phyloP scores from a whole-genome alignment of 2,888 invertebrate species.

The Nemoura dubitans region DNA sequence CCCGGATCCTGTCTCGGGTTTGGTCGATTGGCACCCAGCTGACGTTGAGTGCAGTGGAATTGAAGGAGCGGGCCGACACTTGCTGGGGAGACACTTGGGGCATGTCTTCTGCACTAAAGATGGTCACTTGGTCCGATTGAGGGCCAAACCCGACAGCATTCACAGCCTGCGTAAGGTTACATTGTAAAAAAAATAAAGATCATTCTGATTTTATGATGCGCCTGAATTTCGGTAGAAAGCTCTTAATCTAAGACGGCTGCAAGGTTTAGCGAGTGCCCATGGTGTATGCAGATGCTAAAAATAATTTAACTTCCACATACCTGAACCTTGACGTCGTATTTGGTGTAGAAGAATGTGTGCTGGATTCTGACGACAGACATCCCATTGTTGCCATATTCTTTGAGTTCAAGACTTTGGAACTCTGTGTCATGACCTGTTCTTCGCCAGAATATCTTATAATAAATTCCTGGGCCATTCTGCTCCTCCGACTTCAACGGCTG shows the following conservation, averaged over 20 bases:
- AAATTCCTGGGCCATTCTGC: slow-evolving; percentile 89
- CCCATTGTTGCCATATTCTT: slow-evolving; percentile 78
- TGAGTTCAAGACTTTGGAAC: slow-evolving; percentile 76
- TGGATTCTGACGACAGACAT: slow-evolving; percentile 81
- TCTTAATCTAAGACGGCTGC: too few species aligned
- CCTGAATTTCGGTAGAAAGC: too few species aligned
- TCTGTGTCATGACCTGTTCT: slow-evolving; percentile 76
- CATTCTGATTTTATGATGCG: neutral
- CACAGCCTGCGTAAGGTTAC: slow-evolving; percentile 67
- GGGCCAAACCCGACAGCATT: slow-evolving; percentile 87
- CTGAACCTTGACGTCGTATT: slow-evolving; percentile 88
- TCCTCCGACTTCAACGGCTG: slow-evolving; percentile 76
- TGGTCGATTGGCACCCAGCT: slow-evolving; percentile 90
- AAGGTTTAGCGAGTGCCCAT: too few species aligned
- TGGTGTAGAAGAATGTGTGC: slow-evolving; percentile 78
- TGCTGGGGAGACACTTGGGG: slow-evolving; percentile 89
- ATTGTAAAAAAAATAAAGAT: too few species aligned
- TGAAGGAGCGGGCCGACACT: slow-evolving; percentile 80
- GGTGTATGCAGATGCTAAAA: neutral
- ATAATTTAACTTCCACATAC: slow-evolving; percentile 55
- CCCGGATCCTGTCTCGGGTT: slow-evolving; percentile 83
- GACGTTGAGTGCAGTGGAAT: slow-evolving; percentile 92
- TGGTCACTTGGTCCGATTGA: slow-evolving; percentile 75
- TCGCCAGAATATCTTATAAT: slow-evolving; percentile 91
- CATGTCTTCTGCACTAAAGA: slow-evolving; percentile 92